Conservation (phyloP, 2,113 vertebrate species). For the Elaphurus davidianus region DNA sequence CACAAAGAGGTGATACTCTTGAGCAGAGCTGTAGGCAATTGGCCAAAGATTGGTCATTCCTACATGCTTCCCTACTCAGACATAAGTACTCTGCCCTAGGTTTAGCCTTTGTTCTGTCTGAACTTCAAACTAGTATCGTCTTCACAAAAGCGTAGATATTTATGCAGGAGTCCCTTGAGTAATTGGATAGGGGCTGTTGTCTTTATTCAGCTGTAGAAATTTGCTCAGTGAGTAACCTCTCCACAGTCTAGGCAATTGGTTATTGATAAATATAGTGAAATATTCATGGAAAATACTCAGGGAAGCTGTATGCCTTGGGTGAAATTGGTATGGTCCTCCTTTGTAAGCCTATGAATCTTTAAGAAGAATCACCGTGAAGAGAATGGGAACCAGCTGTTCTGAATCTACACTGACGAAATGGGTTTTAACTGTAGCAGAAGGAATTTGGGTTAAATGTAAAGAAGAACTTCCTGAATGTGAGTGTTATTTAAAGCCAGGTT, state of each 20-base stretch:
- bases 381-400: constrained; percentile 69
- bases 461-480: constrained; percentile 60
- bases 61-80: not conserved
- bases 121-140: not conserved
- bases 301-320: not conserved
- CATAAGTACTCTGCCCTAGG: not conserved
- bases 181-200: not conserved
- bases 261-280: constrained; percentile 6
- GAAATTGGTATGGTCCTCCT: constrained; percentile 29
- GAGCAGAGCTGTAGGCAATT: not conserved
- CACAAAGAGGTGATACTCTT: not conserved
- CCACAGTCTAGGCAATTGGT: not conserved
- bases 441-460: constrained; percentile 58
- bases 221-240: not conserved
- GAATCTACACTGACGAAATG: constrained; percentile 55
- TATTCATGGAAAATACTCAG: not conserved
- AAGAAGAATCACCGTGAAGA: constrained; percentile 39
- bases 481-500: constrained; percentile 48
- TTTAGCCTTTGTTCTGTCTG: not conserved
- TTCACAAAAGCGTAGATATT: not conserved
- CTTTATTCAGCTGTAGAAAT: not conserved
- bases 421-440: constrained; percentile 59
- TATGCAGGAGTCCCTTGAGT: not conserved
- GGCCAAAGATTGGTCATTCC: not conserved
- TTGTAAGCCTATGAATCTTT: constrained; percentile 57